Percentiles rank a stretch among this genome's conserved stretches.
Conservation (phyloP, 2,888 invertebrate species). For the Rugalucina vietnamica region DNA sequence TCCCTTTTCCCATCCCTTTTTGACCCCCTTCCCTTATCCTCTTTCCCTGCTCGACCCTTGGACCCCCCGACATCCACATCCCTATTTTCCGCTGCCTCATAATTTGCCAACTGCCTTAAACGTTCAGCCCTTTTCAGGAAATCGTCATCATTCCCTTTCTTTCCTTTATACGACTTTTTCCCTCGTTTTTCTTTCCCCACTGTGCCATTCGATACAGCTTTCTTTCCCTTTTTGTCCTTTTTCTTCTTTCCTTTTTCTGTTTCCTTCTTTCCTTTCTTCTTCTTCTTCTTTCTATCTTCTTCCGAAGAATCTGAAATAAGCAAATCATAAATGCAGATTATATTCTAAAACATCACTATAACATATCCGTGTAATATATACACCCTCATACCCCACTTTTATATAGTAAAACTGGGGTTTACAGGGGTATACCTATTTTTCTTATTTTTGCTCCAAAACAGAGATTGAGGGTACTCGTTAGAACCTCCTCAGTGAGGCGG, state of each 20-base stretch:
- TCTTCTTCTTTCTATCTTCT: slow-evolving; percentile 61
- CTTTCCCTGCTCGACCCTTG: slow-evolving; percentile 15
- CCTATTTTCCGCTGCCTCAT: slow-evolving; percentile 14
- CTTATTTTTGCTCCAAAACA: no score
- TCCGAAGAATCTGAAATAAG: slow-evolving; percentile 63
- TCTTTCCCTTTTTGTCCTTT: slow-evolving; percentile 27
- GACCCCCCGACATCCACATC: slow-evolving; percentile 11
- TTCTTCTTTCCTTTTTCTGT: slow-evolving; percentile 15
- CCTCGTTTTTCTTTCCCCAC: slow-evolving; percentile 21
- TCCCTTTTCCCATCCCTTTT: slow-evolving; percentile 39
- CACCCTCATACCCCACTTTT: no score
- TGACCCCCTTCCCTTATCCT: slow-evolving; percentile 5
- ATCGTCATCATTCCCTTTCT: not conserved
- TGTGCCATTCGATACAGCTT: slow-evolving; percentile 31
- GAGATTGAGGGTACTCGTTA: no score
- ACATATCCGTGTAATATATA: no score
- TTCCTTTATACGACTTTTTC: slow-evolving; percentile 35
- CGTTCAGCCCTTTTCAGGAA: slow-evolving; percentile 3
- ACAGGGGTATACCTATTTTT: no score
- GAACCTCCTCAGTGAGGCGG: no score
- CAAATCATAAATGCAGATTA: not conserved
- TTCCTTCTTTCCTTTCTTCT: slow-evolving; percentile 23
- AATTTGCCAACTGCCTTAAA: slow-evolving; percentile 47
- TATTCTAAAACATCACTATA: no score
- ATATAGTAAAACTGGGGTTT: no score